phyloP scores from a whole-genome alignment of 2,888 invertebrate genomes.

The Siphlonurus alternatus region DNA sequence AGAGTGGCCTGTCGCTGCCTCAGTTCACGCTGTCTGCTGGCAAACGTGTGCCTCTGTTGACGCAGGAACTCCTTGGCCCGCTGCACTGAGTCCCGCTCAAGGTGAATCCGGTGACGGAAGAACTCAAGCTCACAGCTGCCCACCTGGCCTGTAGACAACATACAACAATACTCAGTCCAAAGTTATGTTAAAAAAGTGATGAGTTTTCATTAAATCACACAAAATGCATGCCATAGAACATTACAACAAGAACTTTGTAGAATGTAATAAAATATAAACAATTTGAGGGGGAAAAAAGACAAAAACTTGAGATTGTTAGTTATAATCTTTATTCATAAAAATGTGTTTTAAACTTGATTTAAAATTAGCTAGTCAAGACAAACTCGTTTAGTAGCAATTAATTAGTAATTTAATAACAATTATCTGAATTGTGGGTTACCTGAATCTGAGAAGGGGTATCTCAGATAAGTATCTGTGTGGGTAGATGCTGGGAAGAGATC shows the following conservation, averaged over 20 bases:
- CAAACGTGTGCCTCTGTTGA: conserved; percentile 47
- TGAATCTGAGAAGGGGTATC: conserved; percentile 65
- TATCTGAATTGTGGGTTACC: conserved; percentile 26
- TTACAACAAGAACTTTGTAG: too few relatives aligned
- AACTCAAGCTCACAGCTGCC: conserved; percentile 52
- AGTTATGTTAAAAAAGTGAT: background rate
- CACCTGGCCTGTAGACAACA: conserved; percentile 18
- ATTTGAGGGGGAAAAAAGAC: too few relatives aligned
- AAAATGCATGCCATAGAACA: too few relatives aligned
- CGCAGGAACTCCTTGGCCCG: conserved; percentile 60
- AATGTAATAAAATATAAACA: too few relatives aligned
- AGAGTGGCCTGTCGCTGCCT: conserved; percentile 27
- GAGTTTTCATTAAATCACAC: background rate
- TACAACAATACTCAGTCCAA: background rate
- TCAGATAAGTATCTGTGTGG: conserved; percentile 51
- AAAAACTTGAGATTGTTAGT: too few relatives aligned
- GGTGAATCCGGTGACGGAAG: conserved; percentile 62
- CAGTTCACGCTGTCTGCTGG: conserved; percentile 41
- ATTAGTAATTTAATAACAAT: too few relatives aligned
- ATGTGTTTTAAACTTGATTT: too few relatives aligned
- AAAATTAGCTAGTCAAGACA: too few relatives aligned
- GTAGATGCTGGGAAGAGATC: conserved; percentile 60
- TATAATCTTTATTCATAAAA: too few relatives aligned
- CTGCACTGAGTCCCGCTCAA: conserved; percentile 67
- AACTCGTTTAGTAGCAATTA: too few relatives aligned